A percentile compares a stretch with the other conserved stretches of the same genome.
phyloP scores from a whole-genome alignment of 2,797 vertebrate genomes.

The Centropyge bicolor region DNA sequence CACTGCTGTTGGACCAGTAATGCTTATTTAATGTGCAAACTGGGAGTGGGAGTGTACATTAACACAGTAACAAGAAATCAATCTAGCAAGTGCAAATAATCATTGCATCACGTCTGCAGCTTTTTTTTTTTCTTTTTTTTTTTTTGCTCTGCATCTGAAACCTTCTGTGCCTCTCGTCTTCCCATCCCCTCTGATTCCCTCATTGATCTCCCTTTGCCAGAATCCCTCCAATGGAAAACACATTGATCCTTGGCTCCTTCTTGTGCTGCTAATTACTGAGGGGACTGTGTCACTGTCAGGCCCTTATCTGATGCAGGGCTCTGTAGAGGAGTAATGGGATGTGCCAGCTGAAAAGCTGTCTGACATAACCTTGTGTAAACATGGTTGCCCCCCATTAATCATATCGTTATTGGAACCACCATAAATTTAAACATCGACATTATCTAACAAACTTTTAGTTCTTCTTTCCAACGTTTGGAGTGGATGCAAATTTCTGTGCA shows the following conservation, averaged over 20 bases:
- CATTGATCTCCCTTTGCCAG: conserved; percentile 72
- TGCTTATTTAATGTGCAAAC: conserved; percentile 63
- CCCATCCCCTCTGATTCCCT: conserved; percentile 43
- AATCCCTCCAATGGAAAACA: conserved; percentile 76
- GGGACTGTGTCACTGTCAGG: conserved; percentile 78
- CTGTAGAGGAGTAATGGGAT: conserved; percentile 73
- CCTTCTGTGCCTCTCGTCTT: conserved; percentile 47
- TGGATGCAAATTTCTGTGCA: neutral
- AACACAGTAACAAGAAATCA: conserved; percentile 65
- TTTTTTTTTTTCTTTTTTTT: conserved; percentile 20
- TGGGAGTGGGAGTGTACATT: conserved; percentile 47
- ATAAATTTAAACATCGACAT: conserved; percentile 19
- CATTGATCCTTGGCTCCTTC: conserved; percentile 80
- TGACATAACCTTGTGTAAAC: conserved; percentile 72
- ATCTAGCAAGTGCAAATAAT: conserved; percentile 69
- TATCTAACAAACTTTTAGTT: neutral
- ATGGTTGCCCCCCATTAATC: conserved; percentile 63
- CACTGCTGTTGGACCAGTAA: conserved; percentile 50
- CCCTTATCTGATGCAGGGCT: conserved; percentile 73
- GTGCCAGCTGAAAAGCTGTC: conserved; percentile 69
- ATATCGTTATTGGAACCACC: conserved; percentile 50
- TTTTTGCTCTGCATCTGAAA: conserved; percentile 51
- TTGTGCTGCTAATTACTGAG: conserved; percentile 82
- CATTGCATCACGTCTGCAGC: conserved; percentile 47
- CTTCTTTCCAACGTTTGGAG: neutral